Evolutionary conservation across 2,888 invertebrate species (phyloP).

Genomic region (Heteropelma amictum): DNA sequence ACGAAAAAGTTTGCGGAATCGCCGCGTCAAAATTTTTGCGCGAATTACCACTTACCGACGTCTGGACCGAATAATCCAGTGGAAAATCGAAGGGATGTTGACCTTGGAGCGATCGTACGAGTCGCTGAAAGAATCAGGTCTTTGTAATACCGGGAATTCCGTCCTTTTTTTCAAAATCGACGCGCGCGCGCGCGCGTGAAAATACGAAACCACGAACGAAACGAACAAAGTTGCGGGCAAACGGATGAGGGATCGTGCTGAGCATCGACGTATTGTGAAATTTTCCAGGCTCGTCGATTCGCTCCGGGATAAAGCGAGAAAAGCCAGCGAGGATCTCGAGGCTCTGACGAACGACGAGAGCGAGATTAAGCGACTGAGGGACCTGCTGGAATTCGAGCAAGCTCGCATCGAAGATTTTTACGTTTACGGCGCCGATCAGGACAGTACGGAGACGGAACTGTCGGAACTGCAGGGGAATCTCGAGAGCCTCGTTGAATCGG

Average conservation of each 20-base stretch:
- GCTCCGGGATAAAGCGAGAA: slow-evolving; percentile 87
- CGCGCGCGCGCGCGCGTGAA: no score
- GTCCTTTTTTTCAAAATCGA: no score
- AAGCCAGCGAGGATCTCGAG: slow-evolving; percentile 86
- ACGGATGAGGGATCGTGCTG: no score
- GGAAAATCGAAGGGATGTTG: no score
- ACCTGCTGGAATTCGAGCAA: slow-evolving; percentile 81
- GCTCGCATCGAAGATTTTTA: slow-evolving; percentile 79
- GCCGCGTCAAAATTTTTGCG: background rate
- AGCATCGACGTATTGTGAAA: background rate
- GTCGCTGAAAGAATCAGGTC: no score
- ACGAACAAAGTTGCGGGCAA: no score
- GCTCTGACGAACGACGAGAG: slow-evolving; percentile 87
- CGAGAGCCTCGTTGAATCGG: slow-evolving; percentile 67
- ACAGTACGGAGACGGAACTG: slow-evolving; percentile 82
- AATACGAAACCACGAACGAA: no score
- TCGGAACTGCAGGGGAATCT: slow-evolving; percentile 78
- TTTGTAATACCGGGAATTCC: no score
- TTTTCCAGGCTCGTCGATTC: slow-evolving; percentile 87
- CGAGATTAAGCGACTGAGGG: slow-evolving; percentile 84
- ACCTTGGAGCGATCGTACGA: no score
- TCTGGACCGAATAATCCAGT: no score
- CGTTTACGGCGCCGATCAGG: slow-evolving; percentile 88
- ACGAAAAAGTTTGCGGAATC: slow-evolving; percentile 28
- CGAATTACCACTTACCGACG: background rate